phyloP scores from a whole-genome alignment of 2,888 invertebrate species.

The Apamea sordens region DNA sequence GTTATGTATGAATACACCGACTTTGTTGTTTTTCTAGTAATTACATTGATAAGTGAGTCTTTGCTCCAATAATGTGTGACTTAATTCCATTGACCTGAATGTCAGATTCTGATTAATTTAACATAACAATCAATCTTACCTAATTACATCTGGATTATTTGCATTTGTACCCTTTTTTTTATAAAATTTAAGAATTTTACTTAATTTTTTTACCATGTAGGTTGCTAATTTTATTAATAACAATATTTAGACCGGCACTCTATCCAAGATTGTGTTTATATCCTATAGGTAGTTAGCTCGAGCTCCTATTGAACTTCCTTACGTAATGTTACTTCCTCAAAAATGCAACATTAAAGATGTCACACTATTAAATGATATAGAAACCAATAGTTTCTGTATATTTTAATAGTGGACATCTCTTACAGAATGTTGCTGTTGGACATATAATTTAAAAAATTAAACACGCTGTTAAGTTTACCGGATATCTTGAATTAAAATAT shows the following conservation, averaged over 20 bases:
- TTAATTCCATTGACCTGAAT: conserved; percentile 59
- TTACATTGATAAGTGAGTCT: conserved; percentile 50
- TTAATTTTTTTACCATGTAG: neutral
- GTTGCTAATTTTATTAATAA: neutral
- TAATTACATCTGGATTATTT: conserved; percentile 31
- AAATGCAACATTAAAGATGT: too few species aligned
- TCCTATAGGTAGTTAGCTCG: conserved; percentile 12
- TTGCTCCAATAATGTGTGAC: conserved; percentile 34
- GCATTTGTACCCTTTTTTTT: conserved; percentile 4
- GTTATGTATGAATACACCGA: conserved; percentile 13
- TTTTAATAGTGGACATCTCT: neutral
- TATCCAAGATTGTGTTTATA: conserved; percentile 15
- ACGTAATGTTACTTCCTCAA: conserved; percentile 39
- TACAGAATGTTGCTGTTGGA: neutral
- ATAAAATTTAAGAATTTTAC: too few species aligned
- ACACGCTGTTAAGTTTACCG: neutral
- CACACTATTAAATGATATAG: too few species aligned
- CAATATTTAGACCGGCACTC: neutral
- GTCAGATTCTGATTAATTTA: conserved; percentile 43
- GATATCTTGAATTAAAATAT: conserved; percentile 17
- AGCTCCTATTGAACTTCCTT: conserved; percentile 35
- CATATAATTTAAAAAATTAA: neutral
- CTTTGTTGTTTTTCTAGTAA: conserved; percentile 51
- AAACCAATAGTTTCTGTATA: neutral
- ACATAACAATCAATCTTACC: conserved; percentile 19